Conservation (phyloP, 2,113 vertebrate species). For the Piliocolobus tephrosceles region DNA sequence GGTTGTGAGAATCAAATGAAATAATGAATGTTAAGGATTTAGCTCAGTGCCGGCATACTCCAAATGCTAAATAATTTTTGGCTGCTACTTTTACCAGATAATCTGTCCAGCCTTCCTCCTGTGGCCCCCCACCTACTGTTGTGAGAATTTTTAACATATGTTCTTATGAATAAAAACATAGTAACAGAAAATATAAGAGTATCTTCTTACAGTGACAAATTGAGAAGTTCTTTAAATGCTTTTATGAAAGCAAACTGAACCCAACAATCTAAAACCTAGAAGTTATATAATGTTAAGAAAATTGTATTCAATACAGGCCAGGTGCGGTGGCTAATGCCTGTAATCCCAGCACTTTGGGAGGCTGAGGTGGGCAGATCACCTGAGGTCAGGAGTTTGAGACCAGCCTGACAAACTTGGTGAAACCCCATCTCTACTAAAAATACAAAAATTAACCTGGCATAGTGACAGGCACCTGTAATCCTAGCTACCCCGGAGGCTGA, state of each 20-base stretch:
- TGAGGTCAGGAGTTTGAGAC: too few relatives aligned
- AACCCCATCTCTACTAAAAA: too few relatives aligned
- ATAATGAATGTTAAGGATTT: constrained; percentile 17
- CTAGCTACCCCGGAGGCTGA: too few relatives aligned
- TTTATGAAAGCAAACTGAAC: constrained; percentile 24
- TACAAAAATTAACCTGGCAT: too few relatives aligned
- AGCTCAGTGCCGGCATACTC: not conserved
- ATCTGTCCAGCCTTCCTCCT: not conserved
- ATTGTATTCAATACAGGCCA: not conserved
- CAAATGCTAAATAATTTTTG: not conserved
- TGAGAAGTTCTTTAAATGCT: constrained; percentile 18
- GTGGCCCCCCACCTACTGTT: not conserved
- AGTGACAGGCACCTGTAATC: too few relatives aligned
- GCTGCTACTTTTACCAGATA: not conserved
- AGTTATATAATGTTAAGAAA: constrained; percentile 11
- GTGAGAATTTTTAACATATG: not conserved
- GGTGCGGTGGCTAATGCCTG: too few relatives aligned
- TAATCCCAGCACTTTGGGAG: too few relatives aligned
- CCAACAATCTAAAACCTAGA: not conserved
- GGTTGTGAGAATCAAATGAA: not conserved
- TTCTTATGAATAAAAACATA: constrained; percentile 39
- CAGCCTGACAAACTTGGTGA: too few relatives aligned
- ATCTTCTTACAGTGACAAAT: not conserved
- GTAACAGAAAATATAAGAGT: not conserved
- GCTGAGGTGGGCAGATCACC: too few relatives aligned